Conservation (phyloP, 2,113 vertebrate genomes). For the Pavo muticus region DNA sequence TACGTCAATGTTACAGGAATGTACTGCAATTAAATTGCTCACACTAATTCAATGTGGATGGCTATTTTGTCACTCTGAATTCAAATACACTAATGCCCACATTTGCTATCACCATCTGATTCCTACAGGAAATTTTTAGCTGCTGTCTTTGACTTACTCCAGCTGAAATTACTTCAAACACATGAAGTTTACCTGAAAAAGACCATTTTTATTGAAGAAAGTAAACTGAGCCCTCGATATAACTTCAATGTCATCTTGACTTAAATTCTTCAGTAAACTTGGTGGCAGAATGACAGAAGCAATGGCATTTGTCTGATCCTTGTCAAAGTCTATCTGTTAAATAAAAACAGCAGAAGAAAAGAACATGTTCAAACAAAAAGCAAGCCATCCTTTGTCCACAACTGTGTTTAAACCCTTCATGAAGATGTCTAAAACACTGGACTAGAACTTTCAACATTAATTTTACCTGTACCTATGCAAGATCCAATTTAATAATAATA, state of each 20-base stretch:
- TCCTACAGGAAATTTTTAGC: neutral
- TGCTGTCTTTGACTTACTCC: neutral
- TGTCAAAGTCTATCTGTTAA: conserved; percentile 88
- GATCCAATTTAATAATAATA: neutral
- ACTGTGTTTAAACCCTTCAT: neutral
- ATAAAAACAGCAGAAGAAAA: conserved; percentile 12
- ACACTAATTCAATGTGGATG: neutral
- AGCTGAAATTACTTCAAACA: neutral
- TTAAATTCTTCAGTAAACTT: conserved; percentile 84
- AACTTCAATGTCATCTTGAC: conserved; percentile 74
- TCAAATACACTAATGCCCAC: neutral
- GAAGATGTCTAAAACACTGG: neutral
- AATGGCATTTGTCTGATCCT: conserved; percentile 75
- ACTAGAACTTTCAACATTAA: neutral
- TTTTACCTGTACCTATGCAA: neutral
- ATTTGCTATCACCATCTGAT: neutral
- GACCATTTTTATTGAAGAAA: conserved; percentile 93
- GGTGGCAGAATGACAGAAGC: conserved; percentile 88
- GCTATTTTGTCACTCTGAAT: neutral
- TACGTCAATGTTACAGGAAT: neutral
- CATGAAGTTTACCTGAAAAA: conserved; percentile 86
- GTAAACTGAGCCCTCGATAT: conserved; percentile 92
- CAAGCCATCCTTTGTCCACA: neutral
- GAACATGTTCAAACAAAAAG: neutral
- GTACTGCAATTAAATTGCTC: neutral